Evolutionary conservation across 2,797 vertebrate species (phyloP).

Genomic region (Dryobates pubescens): DNA sequence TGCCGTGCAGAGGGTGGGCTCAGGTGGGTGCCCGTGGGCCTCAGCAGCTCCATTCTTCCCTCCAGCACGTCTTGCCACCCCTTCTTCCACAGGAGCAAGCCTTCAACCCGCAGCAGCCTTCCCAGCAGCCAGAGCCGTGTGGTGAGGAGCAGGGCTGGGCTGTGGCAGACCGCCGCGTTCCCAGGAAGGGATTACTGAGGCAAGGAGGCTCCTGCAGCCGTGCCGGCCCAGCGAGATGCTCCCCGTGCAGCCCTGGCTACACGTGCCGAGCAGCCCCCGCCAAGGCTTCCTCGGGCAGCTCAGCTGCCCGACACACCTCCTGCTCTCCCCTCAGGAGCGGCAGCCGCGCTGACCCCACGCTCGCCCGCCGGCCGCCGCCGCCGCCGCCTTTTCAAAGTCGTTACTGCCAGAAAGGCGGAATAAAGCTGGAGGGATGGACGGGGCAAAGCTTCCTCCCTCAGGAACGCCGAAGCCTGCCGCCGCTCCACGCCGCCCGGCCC

Average conservation of each 20-base stretch:
- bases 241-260: background rate
- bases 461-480: fast-evolving
- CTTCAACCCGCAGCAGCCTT: background rate
- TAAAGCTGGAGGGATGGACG: fast-evolving
- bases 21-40: fast-evolving
- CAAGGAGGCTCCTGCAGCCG: no score
- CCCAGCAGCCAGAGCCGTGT: background rate
- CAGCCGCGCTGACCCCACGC: background rate
- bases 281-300: background rate
- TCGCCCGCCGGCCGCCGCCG: background rate
- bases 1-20: fast-evolving
- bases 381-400: background rate
- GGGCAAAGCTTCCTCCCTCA: fast-evolving
- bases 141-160: background rate
- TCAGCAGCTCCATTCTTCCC: background rate
- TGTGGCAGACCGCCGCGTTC: fast-evolving
- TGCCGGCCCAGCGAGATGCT: fast-evolving
- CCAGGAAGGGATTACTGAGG: no score
- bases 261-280: fast-evolving
- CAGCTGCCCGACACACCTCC: background rate
- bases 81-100: background rate
- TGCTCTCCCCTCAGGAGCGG: background rate
- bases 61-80: fast-evolving
- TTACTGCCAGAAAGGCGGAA: fast-evolving
- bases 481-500: background rate